Evolutionary conservation across 2,888 invertebrate species (phyloP), one percentile per base, ranked within the genome.

Genomic region (Apamea epomidion): DNA sequence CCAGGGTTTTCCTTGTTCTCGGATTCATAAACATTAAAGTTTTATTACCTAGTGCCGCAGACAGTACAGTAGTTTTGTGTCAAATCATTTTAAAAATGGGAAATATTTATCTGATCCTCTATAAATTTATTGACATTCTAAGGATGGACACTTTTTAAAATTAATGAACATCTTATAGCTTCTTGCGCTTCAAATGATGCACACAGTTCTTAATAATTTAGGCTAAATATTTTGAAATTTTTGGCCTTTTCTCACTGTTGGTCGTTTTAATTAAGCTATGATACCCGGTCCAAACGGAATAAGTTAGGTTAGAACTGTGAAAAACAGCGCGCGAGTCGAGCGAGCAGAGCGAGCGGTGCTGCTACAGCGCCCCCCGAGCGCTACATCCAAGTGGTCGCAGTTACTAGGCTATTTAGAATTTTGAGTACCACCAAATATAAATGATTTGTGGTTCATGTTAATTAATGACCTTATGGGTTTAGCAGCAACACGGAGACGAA

Each of bases 1-100:
- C 4, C 21, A 58, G 45, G 3, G 25, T 83, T 68, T 68, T 62
- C 18, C 12, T 72, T 64, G 37, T 18, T 62, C 3, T 42, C 8
- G 2, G 62, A 67, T 62, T 25, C 18, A 62, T 62, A 75, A 81
- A n/a, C 32, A 62, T 69, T 16, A 48, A 65, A 60, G 32, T 73
- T 64, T 65, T 69, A n/a, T 60, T 42, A 48, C 14, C 1, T 32
- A 18, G 60, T 51, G 42, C 42, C 16, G 32, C 32, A 32, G 29
- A 71, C 6, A 12, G 12, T n/a, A 45, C 45, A n/a, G n/a, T n/a
- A 69, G n/a, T 25, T 25, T 5, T 62, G 25, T 25, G 16, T n/a
- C 25, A 29, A 21, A 25, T 42, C 1, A 45, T 76, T 12, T 70
- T 48, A 14, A 21, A 21, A 29, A 21, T 16, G 18, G 68, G 18